Percentiles rank a stretch among this genome's conserved stretches.
Conservation (phyloP, 2,113 vertebrate genomes). For the Elephantulus edwardii region DNA sequence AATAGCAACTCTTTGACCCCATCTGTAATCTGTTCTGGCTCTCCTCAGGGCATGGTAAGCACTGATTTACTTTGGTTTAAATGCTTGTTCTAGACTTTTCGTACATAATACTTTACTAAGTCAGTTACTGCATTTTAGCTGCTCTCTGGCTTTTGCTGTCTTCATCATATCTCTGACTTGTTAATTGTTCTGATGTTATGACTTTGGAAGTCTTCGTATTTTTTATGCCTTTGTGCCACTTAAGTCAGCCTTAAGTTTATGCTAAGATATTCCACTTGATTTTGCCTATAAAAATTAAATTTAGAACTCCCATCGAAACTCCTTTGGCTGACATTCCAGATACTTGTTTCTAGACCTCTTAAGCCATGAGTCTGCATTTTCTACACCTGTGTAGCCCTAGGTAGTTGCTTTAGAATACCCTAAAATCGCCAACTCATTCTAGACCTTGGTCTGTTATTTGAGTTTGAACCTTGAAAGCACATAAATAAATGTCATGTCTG, state of each 20-base stretch:
- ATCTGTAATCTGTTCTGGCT: not conserved
- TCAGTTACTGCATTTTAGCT: not conserved
- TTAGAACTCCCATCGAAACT: not conserved
- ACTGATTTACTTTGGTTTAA: not conserved
- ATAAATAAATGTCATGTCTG: not conserved
- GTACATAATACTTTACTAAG: not conserved
- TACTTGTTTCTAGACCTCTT: not conserved
- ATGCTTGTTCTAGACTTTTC: not conserved
- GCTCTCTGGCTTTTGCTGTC: not conserved
- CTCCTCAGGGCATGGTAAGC: not conserved
- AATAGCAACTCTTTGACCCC: not conserved
- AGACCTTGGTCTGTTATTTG: not conserved
- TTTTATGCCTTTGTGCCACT: not conserved
- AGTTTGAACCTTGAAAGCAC: constrained; percentile 5
- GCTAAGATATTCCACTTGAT: not conserved
- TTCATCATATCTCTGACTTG: not conserved
- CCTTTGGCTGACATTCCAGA: not conserved
- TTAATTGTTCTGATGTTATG: not conserved
- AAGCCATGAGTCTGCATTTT: too few species aligned
- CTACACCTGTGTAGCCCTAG: too few species aligned
- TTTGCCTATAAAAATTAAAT: not conserved
- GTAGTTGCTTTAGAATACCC: not conserved
- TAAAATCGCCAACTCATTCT: not conserved
- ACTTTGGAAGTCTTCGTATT: not conserved
- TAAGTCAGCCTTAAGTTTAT: not conserved